Conservation (phyloP, 2,113 vertebrate genomes). For the Sylvietta virens region DNA sequence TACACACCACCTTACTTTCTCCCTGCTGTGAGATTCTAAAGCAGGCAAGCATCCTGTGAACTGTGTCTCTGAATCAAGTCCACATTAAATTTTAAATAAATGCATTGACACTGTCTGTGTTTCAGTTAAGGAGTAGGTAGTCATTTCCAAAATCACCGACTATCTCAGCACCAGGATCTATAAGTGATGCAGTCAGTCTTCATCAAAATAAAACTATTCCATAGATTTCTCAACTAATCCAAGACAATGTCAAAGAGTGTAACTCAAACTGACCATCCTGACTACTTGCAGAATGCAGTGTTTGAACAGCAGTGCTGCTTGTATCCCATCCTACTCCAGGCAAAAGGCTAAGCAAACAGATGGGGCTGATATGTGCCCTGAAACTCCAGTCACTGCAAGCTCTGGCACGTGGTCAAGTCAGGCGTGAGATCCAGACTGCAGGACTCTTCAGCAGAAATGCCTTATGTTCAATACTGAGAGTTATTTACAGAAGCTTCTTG, state of each 20-base stretch:
- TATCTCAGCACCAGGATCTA: neutral
- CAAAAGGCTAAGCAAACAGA: constrained; percentile 62
- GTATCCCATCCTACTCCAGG: constrained; percentile 37
- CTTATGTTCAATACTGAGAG: constrained; percentile 49
- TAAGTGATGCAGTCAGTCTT: neutral
- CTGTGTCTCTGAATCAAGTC: neutral
- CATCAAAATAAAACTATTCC: neutral
- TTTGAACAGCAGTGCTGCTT: neutral
- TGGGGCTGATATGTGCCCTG: constrained; percentile 40
- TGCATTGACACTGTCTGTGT: neutral
- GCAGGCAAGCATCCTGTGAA: neutral
- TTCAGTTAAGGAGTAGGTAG: neutral
- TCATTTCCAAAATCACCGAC: neutral
- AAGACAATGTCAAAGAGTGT: neutral
- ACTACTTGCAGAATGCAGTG: neutral
- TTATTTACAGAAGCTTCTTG: constrained; percentile 65
- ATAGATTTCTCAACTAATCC: neutral
- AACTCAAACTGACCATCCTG: neutral
- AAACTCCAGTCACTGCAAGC: constrained; percentile 15
- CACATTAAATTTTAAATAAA: neutral
- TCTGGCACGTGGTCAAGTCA: constrained; percentile 49
- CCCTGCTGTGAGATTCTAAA: neutral
- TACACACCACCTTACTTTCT: neutral
- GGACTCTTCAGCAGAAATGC: constrained; percentile 43
- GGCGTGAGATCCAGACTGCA: constrained; percentile 51